Base-by-base conservation (phyloP, 2,888 invertebrate genomes). In the Thalpophila matura region DNA sequence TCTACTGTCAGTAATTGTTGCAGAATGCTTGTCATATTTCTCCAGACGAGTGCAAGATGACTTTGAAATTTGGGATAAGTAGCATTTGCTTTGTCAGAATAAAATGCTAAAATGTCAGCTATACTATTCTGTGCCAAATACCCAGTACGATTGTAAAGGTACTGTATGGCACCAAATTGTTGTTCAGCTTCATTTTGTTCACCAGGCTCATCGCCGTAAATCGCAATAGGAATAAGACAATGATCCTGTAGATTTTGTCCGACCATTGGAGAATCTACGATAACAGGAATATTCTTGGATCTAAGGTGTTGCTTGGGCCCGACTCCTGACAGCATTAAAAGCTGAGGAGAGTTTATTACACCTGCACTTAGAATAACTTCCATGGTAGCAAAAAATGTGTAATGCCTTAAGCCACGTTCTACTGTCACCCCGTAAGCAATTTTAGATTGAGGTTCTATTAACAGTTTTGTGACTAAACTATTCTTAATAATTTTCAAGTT, bases 211-310 rank as follows among this genome's bases (percentile, higher is more conserved):
- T 89, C 75, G 1, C 81, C 89, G 27, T 82, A 89, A 18, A 95
- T 79, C 0, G 88, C 82, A 0, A 95, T 60, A 5, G 93, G 94
- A 24, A 91, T 78, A 16, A 82, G 82, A 16, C 90, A 80, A 77
- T 96, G 96, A 67, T 96, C 96, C 77, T 95, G 95, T 10, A 96
- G 87, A 80, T 96, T 95, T 65, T 89, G 77, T 0, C 96, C 96
- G 0, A 96, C 96, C 1, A 87, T 93, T 0, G 91, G 89, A 3
- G 89, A 89, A 72, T 96, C 85, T n/a, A 89, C 81, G 29, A 91
- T 71, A 1, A 91, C 86, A 0, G 76, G n/a, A 45, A 95, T 94
- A 7, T 89, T 87, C 14, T 89, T 86, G 1, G 87, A 78, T n/a
- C 68, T 31, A 0, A 95, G 80, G 42, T 95, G 89, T 1, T 87